These are phyloP conservation scores for Planiliza haematocheilus DNA, from an alignment of 2,113 vertebrate genomes.

Conservation along the genomic window DNA sequence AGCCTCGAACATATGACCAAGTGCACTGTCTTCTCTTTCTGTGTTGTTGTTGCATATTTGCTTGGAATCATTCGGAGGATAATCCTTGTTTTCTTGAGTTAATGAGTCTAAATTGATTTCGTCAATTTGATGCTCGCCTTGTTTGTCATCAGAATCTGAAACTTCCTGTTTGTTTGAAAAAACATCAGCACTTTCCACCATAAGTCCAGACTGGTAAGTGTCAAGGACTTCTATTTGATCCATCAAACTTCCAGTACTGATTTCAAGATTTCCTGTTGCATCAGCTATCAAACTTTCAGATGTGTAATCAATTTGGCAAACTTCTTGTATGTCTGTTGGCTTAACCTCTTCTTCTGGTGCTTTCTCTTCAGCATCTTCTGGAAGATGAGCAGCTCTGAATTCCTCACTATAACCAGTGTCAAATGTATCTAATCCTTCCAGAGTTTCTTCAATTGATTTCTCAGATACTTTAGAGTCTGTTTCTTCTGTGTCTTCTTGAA, in stretches of 20 bases:
- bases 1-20: neutral
- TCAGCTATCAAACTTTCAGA: neutral
- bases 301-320: neutral
- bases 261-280: neutral
- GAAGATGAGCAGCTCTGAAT: neutral
- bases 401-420: neutral
- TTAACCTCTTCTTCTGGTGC: neutral
- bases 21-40: neutral
- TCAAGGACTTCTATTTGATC: neutral
- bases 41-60: neutral
- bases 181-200: neutral
- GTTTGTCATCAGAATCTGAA: no score
- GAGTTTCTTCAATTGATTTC: neutral
- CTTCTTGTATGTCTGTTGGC: slow-evolving; percentile 8
- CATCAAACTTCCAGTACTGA: neutral
- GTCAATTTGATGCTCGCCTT: no score
- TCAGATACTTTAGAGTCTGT: neutral
- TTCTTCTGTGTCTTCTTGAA: neutral
- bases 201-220: neutral
- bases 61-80: no score
- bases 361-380: neutral
- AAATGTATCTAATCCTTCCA: neutral
- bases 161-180: neutral
- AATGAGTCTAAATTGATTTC: no score
- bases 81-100: no score